phyloP scores from a whole-genome alignment of 2,888 invertebrate species.

The Apocheima hispidaria region DNA sequence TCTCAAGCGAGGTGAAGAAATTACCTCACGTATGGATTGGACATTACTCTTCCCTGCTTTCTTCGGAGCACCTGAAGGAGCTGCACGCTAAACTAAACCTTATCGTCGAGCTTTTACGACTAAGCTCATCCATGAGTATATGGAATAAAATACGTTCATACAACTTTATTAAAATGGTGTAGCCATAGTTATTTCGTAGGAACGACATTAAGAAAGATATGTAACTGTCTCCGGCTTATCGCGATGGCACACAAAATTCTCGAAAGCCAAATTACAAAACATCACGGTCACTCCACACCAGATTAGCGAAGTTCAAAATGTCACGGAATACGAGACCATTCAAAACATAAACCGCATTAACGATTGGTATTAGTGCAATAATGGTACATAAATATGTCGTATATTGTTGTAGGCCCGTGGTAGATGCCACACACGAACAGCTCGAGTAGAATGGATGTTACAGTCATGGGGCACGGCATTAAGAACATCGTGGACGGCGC shows the following conservation, averaged over 20 bases:
- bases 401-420: slow-evolving; percentile 43
- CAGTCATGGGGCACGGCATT: slow-evolving; percentile 37
- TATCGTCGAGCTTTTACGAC: slow-evolving; percentile 32
- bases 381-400: slow-evolving; percentile 49
- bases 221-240: slow-evolving; percentile 27
- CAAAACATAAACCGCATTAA: slow-evolving; percentile 48
- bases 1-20: slow-evolving; percentile 70
- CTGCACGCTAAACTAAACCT: slow-evolving; percentile 46
- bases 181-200: slow-evolving; percentile 33
- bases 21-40: slow-evolving; percentile 65
- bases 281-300: slow-evolving; percentile 29
- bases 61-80: slow-evolving; percentile 28
- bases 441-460: slow-evolving; percentile 42
- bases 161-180: slow-evolving; percentile 42
- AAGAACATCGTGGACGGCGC: slow-evolving; percentile 40
- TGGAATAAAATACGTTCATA: slow-evolving; percentile 41
- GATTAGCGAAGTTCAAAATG: slow-evolving; percentile 45
- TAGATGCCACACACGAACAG: slow-evolving; percentile 64
- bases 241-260: slow-evolving; percentile 33
- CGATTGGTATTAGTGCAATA: slow-evolving; percentile 38
- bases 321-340: slow-evolving; percentile 39
- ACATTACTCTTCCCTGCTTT: slow-evolving; percentile 67
- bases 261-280: slow-evolving; percentile 19
- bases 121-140: slow-evolving; percentile 34
- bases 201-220: slow-evolving; percentile 31